Evolutionary conservation across 1,140 invertebrate genomes (phyloP).

Genomic region (Luehdorfia chinensis): DNA sequence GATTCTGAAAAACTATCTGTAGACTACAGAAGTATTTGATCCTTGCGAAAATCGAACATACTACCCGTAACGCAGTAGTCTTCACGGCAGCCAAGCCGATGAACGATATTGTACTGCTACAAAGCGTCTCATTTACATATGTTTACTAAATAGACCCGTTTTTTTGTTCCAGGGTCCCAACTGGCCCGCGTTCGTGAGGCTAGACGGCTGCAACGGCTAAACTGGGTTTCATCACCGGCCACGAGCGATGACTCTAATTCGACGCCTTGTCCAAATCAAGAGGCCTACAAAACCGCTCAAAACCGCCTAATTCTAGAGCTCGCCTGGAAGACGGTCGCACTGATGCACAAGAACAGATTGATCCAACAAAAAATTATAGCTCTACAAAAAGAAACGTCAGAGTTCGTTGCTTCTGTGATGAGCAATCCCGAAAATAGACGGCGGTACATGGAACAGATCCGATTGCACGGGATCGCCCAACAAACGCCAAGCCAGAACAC

Average conservation of each 20-base stretch:
- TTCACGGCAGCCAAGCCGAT: too few species aligned
- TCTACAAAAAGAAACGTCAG: slow-evolving; percentile 59
- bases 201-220: slow-evolving; percentile 49
- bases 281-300: slow-evolving; percentile 44
- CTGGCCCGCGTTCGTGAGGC: slow-evolving; percentile 41
- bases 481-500: slow-evolving; percentile 25
- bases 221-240: slow-evolving; percentile 33
- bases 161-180: slow-evolving; percentile 37
- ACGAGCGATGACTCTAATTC: slow-evolving; percentile 13
- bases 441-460: slow-evolving; percentile 49
- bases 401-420: slow-evolving; percentile 58
- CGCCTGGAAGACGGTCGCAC: slow-evolving; percentile 59
- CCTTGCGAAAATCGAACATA: too few species aligned
- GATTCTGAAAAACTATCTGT: too few species aligned
- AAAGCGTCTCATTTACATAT: too few species aligned
- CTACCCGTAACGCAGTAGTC: too few species aligned
- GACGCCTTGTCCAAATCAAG: slow-evolving; percentile 22
- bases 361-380: slow-evolving; percentile 69
- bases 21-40: too few species aligned
- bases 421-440: slow-evolving; percentile 54
- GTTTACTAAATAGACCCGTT: too few species aligned
- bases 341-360: slow-evolving; percentile 65
- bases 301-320: slow-evolving; percentile 59
- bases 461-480: slow-evolving; percentile 27
- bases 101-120: too few species aligned